A percentile compares a stretch with the other conserved stretches of the same genome.
Evolutionary conservation across 2,113 vertebrate genomes (phyloP).

Genomic region (Promerops cafer): DNA sequence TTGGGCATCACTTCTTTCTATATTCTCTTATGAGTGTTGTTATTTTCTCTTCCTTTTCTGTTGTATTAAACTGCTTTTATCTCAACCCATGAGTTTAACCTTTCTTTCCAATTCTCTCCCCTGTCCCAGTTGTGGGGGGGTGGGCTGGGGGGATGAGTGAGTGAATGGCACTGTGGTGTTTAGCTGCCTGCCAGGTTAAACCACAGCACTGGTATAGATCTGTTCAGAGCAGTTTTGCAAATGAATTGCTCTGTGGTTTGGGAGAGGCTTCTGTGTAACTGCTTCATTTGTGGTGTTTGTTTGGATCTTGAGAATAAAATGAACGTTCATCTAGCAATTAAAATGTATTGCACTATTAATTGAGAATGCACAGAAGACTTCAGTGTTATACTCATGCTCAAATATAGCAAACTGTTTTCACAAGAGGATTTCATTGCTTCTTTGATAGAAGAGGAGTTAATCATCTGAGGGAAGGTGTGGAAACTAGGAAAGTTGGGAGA

Average conservation of each 20-base stretch:
- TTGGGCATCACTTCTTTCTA: background rate
- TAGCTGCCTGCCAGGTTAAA: background rate
- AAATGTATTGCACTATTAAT: background rate
- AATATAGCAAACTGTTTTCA: background rate
- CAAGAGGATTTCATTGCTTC: background rate
- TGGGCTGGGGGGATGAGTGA: background rate
- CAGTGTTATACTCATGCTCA: background rate
- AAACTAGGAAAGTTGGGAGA: background rate
- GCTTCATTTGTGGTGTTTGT: background rate
- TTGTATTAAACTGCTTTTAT: background rate
- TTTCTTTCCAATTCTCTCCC: background rate
- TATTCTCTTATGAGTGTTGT: background rate
- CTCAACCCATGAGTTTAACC: background rate
- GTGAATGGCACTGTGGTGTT: background rate
- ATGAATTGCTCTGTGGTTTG: background rate
- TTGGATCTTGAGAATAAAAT: background rate
- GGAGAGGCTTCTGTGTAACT: background rate
- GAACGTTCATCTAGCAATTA: background rate
- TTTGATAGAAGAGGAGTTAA: background rate
- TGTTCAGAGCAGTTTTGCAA: background rate
- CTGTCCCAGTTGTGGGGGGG: rapidly evolving
- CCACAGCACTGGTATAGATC: background rate
- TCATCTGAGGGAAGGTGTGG: background rate
- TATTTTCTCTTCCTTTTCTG: background rate
- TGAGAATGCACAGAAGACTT: background rate